Evolutionary conservation across 2,113 vertebrate genomes (phyloP).

Genomic region (Anolis carolinensis): DNA sequence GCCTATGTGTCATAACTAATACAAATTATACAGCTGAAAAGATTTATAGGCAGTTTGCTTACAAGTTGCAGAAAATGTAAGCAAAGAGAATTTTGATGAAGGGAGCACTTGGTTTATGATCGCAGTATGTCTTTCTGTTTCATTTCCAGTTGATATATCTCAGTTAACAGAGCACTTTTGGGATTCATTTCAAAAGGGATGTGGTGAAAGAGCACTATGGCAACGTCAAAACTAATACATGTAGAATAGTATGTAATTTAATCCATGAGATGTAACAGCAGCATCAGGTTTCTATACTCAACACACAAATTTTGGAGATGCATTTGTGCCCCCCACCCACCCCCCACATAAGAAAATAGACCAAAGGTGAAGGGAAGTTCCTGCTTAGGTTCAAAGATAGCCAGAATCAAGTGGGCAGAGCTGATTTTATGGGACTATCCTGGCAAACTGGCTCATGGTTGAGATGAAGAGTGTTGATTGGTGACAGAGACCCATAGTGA

Average conservation of each 20-base stretch:
- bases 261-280: background rate
- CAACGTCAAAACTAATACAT: background rate
- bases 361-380: background rate
- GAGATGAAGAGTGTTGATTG: too few species aligned
- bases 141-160: constrained; percentile 46
- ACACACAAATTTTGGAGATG: background rate
- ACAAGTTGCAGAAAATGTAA: constrained; percentile 22
- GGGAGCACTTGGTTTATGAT: constrained; percentile 41
- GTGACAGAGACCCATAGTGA: too few species aligned
- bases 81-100: constrained; percentile 37
- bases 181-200: constrained; percentile 16
- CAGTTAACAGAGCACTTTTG: constrained; percentile 55
- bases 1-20: constrained; percentile 39
- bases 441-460: too few species aligned
- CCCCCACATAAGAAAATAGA: background rate
- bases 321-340: background rate
- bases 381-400: background rate
- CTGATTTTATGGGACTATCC: too few species aligned
- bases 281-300: background rate
- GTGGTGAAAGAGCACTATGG: background rate
- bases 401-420: too few species aligned
- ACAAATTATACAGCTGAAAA: constrained; percentile 18
- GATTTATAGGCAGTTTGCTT: constrained; percentile 7
- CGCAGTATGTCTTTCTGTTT: constrained; percentile 8
- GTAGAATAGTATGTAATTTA: background rate